Base-by-base conservation (phyloP, 2,797 vertebrate species). In the Fundulus diaphanus region DNA sequence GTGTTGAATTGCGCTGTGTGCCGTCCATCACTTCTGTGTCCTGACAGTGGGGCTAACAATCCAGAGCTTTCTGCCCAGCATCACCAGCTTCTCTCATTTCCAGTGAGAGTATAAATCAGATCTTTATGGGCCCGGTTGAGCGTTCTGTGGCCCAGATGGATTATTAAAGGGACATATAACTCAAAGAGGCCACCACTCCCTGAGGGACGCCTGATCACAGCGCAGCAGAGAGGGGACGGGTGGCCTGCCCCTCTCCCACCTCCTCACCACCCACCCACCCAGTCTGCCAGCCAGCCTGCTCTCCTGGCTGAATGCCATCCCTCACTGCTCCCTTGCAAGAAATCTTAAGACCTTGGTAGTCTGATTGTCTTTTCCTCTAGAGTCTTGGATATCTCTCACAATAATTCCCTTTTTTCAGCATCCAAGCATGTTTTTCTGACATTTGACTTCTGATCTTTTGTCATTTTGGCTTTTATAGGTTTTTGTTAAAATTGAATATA, bases 111-210 rank as follows among this genome's bases (percentile, higher is more conserved):
- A 94, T 96, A 94, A 95, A 96, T 96, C 93, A 93, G 90, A 67
- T 81, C 82, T 95, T 95, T 95, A 95, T 94, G 92, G 91, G 87
- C 84, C 87, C 79, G 88, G 87, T 84, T 68, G 85, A 89, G 92
- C 84, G 87, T 88, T 78, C 81, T 73, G 87, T 85, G 77, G 80
- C 87, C 81, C 90, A 92, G 94, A 95, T 94, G 92, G 92, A 94
- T 96, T 92, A 94, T 94, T 93, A 94, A 92, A 92, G 88, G 85
- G 82, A 89, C 87, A 82, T 91, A 95, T 95, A 95, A 95, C 93
- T 96, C 95, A 95, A 78, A 78, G 83, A 89, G 91, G 90, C 85
- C 92, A 84, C 86, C 80, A 85, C 88, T 91, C 92, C 89, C 85
- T 77, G 82, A 92, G 90, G 89, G 90, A 87, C 71, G 76, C 82